Conservation (phyloP, 2,797 vertebrate genomes). For the Pseudochromis fuscus region DNA sequence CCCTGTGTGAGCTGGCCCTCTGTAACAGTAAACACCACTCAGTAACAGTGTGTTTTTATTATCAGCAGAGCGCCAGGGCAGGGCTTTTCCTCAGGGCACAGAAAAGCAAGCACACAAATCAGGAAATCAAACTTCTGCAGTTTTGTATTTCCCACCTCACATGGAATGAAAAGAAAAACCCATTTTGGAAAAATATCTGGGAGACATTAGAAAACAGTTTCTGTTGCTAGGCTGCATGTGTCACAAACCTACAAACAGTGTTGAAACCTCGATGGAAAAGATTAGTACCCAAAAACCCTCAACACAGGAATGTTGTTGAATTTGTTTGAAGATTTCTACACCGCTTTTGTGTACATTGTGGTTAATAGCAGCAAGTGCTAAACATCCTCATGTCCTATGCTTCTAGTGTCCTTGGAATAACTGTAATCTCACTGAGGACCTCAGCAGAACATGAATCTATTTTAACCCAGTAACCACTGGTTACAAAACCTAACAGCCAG, state of each 20-base stretch:
- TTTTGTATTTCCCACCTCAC: not conserved
- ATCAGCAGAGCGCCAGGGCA: conserved; percentile 17
- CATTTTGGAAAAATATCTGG: conserved; percentile 11
- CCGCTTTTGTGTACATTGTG: too few species aligned
- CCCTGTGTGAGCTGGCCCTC: conserved; percentile 29
- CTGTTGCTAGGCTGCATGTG: conserved; percentile 10
- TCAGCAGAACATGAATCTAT: too few species aligned
- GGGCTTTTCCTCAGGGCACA: conserved; percentile 20
- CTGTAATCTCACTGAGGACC: too few species aligned
- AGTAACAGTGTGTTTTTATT: conserved; percentile 31
- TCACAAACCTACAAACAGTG: conserved; percentile 3
- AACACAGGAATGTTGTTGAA: conserved; percentile 3
- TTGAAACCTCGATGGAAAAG: not conserved
- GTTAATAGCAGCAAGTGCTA: too few species aligned
- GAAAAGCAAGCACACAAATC: conserved; percentile 4
- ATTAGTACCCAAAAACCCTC: not conserved
- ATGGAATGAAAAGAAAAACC: not conserved
- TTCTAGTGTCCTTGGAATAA: too few species aligned
- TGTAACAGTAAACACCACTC: conserved; percentile 23
- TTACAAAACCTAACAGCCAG: too few species aligned
- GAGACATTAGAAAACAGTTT: conserved; percentile 9
- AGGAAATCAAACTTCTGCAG: not conserved
- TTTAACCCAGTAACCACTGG: too few species aligned
- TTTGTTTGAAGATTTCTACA: not conserved
- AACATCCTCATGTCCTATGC: too few species aligned